Evolutionary conservation across 2,888 invertebrate genomes (phyloP).

Genomic region (Cephalotes varians): DNA sequence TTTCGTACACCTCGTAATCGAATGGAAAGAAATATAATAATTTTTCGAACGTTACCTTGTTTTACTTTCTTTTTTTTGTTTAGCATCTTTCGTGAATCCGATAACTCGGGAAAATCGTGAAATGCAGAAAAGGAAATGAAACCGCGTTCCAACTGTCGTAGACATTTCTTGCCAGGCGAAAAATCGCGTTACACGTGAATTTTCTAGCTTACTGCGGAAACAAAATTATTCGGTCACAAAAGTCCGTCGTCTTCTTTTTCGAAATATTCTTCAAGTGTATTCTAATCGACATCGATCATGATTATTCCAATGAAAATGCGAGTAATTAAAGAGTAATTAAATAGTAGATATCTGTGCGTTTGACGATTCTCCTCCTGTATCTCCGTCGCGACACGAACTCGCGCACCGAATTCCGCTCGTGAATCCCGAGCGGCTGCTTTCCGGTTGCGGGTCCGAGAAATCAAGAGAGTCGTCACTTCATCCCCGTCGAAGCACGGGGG

Average conservation of each 20-base stretch:
- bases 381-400: constrained; percentile 18
- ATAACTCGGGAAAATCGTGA: not conserved
- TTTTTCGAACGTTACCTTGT: not conserved
- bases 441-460: not conserved
- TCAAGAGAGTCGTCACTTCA: constrained; percentile 33
- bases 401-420: constrained; percentile 24
- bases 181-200: constrained; percentile 6
- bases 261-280: not conserved
- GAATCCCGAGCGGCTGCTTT: not conserved
- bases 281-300: not conserved
- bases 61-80: not conserved
- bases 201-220: not conserved
- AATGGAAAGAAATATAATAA: not conserved
- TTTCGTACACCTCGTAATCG: constrained; percentile 22
- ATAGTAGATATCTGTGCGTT: too few species aligned
- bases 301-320: not conserved
- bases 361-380: not conserved
- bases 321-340: not conserved
- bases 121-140: not conserved
- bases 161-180: not conserved
- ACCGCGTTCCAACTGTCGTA: not conserved
- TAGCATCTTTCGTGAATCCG: not conserved
- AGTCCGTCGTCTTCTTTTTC: not conserved
- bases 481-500: constrained; percentile 71
- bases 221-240: not conserved